phyloP scores from a whole-genome alignment of 2,888 invertebrate species.

The Ectobius pallidus region DNA sequence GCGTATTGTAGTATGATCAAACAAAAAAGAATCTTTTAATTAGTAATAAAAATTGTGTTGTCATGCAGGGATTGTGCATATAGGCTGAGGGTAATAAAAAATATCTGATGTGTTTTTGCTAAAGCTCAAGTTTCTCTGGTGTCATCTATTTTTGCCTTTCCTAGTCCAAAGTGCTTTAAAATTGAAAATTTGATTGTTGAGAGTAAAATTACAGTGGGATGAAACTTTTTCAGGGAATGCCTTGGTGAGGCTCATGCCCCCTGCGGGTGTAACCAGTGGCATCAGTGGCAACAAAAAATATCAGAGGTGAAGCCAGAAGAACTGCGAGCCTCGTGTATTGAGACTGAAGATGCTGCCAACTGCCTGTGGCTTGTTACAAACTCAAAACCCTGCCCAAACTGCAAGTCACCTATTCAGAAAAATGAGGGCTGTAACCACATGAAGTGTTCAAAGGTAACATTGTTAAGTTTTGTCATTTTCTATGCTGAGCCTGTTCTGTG shows the following conservation, averaged over 20 bases:
- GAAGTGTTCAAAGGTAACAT: conserved; percentile 69
- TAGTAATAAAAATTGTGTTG: too few species aligned
- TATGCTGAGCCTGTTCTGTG: not conserved
- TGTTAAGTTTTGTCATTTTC: not conserved
- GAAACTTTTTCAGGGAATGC: conserved; percentile 57
- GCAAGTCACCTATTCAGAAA: conserved; percentile 73
- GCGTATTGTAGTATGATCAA: too few species aligned
- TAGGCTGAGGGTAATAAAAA: too few species aligned
- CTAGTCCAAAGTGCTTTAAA: too few species aligned
- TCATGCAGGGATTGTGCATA: too few species aligned
- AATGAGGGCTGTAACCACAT: conserved; percentile 76
- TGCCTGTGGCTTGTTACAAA: conserved; percentile 68
- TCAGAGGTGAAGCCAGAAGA: conserved; percentile 69
- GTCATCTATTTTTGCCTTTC: too few species aligned
- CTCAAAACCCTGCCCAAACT: conserved; percentile 73
- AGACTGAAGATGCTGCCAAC: conserved; percentile 67
- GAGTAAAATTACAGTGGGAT: too few species aligned
- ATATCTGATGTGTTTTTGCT: too few species aligned
- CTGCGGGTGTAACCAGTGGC: conserved; percentile 68
- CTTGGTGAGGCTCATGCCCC: conserved; percentile 70
- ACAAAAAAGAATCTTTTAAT: too few species aligned
- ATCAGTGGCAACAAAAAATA: conserved; percentile 65
- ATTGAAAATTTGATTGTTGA: too few species aligned
- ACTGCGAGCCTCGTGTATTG: conserved; percentile 58
- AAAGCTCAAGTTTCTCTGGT: too few species aligned